phyloP scores from a whole-genome alignment of 2,113 vertebrate species.

The Marmota flaviventris region DNA sequence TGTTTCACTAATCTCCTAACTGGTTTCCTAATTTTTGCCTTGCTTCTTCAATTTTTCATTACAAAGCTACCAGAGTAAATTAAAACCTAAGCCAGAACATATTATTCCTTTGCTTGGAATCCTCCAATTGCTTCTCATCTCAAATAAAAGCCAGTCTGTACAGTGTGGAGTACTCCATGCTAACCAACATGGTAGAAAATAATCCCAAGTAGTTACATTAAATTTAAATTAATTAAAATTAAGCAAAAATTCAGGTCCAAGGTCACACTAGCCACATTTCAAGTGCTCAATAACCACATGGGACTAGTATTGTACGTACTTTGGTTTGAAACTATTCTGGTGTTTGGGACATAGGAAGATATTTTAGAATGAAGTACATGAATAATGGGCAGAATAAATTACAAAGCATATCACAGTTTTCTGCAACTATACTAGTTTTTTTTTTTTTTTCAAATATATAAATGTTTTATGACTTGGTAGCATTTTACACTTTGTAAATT shows the following conservation, averaged over 20 bases:
- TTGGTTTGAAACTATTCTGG: neutral
- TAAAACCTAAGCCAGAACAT: neutral
- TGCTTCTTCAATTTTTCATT: neutral
- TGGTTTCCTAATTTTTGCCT: neutral
- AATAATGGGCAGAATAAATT: neutral
- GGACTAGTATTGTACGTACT: neutral
- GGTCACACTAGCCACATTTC: neutral
- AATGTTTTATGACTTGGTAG: neutral
- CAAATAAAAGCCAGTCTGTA: slow-evolving; percentile 43
- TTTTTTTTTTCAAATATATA: neutral
- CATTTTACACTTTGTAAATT: neutral
- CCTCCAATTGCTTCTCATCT: slow-evolving; percentile 4
- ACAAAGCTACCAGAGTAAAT: neutral
- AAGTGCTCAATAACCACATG: neutral
- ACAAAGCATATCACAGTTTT: slow-evolving; percentile 30
- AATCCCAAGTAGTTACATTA: neutral
- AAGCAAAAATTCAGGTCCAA: neutral
- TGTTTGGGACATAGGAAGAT: neutral
- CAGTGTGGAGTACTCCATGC: neutral
- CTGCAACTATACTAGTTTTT: neutral
- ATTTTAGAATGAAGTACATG: slow-evolving; percentile 37
- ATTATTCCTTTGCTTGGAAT: neutral
- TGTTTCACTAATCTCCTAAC: neutral
- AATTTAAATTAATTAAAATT: slow-evolving; percentile 36
- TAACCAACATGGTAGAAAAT: neutral